Base-by-base conservation (phyloP, 92 coral and sea anemone genomes). In the Parazoanthus atlanticus region DNA sequence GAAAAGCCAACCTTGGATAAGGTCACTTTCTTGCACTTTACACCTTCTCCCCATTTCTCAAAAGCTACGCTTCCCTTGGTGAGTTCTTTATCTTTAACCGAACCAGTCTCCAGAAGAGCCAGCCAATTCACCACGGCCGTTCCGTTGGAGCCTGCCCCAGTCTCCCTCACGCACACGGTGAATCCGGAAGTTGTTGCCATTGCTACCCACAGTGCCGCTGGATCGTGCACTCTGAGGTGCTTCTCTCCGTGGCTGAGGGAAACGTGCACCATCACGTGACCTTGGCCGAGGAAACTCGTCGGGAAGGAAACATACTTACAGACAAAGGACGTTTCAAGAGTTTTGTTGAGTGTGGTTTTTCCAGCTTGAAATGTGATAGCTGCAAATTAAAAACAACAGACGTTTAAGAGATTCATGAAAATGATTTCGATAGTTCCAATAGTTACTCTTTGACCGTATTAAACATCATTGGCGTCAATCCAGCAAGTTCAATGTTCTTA, bases 111-210 rank as follows among this genome's bases (percentile, higher is more conserved):
- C 65, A 64, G 85, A 29, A 90, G 85, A 41, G 92, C 86, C n/a
- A 90, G 85, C 92, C 92, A 90, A 31, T 47, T 90, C 33, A 90
- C 74, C 40, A 85, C 89, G 67, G 92, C 75, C 9, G 89, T 77
- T 0, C 89, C 77, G 12, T 71, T 77, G 3, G 92, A 85, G 1
- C 92, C 92, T 11, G 32, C 47, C 34, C 92, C 92, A n/a, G 89
- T 79, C 26, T 90, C 92, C 12, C 92, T 86, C 31, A 70, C 40
- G 69, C 92, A 90, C 29, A 47, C 92, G 0, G 86, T 84, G 66
- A 90, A 90, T 10, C 92, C 92, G 7, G 92, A 72, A 3, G 92
- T 77, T 31, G 92, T 77, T 8, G 66, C 74, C 43, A 88, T 46
- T 8, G 86, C 76, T 31, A 90, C 89, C 92, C 92, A 90, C 34